Conservation (phyloP, 2,113 vertebrate genomes). For the Zosterops pallidus region DNA sequence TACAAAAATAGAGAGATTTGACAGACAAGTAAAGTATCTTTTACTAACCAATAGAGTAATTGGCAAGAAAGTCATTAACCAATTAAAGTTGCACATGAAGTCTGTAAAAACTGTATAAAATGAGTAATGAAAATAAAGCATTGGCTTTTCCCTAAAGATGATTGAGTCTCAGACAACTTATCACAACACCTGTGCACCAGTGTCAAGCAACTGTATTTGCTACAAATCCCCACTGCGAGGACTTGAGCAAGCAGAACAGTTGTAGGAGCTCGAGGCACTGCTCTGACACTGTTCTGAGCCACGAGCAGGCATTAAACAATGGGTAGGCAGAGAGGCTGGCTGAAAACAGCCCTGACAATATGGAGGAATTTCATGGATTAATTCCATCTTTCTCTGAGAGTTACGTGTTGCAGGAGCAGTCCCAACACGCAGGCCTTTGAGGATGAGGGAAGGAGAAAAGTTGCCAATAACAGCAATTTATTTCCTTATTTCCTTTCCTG, state of each 20-base stretch:
- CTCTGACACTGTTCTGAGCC: not conserved
- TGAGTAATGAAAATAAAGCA: not conserved
- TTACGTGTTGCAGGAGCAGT: not conserved
- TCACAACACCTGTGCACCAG: not conserved
- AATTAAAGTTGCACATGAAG: not conserved
- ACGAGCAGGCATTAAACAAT: not conserved
- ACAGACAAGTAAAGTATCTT: not conserved
- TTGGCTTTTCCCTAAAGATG: not conserved
- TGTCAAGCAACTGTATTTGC: not conserved
- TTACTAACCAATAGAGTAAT: not conserved
- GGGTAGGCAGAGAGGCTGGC: not conserved
- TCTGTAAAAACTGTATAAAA: not conserved
- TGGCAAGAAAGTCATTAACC: not conserved
- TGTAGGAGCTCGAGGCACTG: not conserved
- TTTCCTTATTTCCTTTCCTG: not conserved
- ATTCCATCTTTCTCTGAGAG: not conserved
- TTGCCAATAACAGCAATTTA: not conserved
- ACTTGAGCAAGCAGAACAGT: not conserved
- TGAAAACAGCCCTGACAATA: not conserved
- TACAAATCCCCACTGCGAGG: not conserved
- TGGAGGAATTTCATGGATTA: not conserved
- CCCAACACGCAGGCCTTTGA: accelerated
- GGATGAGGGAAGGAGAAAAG: not conserved
- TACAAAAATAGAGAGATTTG: not conserved
- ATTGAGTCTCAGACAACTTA: not conserved